Conservation (phyloP, 2,888 invertebrate genomes). For the Lingula anatina region DNA sequence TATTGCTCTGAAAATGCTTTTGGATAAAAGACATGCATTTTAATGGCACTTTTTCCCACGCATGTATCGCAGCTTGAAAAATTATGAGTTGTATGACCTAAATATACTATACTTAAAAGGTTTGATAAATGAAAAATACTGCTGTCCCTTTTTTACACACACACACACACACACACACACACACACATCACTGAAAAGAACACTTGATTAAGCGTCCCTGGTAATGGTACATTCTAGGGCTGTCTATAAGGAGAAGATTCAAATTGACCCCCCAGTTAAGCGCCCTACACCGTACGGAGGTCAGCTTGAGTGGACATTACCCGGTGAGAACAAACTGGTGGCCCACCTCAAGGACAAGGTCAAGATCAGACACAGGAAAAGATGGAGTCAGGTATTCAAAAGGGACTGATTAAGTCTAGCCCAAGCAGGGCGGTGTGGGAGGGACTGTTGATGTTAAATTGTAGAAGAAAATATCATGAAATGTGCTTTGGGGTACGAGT, state of each 20-base stretch:
- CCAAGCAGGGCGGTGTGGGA: too few species aligned
- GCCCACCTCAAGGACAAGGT: constrained; percentile 94
- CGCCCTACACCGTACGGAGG: constrained; percentile 94
- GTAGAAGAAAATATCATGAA: too few species aligned
- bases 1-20: too few species aligned
- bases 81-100: too few species aligned
- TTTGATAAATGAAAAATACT: background rate
- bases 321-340: constrained; percentile 94
- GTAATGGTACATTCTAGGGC: constrained; percentile 40
- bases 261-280: constrained; percentile 85
- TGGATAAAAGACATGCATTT: too few species aligned
- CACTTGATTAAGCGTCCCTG: background rate
- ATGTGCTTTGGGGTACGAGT: too few species aligned
- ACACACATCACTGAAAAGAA: background rate
- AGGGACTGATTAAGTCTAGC: too few species aligned
- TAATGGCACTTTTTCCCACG: too few species aligned
- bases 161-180: background rate
- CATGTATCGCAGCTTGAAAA: too few species aligned
- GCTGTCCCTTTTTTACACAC: background rate
- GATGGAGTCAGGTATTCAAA: constrained; percentile 63
- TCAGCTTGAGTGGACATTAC: constrained; percentile 84
- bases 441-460: too few species aligned
- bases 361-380: constrained; percentile 92
- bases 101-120: too few species aligned
- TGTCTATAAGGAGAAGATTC: constrained; percentile 85